These are phyloP conservation scores for Monopis laevigella DNA, from an alignment of 2,888 invertebrate species.

Conservation along the genomic window DNA sequence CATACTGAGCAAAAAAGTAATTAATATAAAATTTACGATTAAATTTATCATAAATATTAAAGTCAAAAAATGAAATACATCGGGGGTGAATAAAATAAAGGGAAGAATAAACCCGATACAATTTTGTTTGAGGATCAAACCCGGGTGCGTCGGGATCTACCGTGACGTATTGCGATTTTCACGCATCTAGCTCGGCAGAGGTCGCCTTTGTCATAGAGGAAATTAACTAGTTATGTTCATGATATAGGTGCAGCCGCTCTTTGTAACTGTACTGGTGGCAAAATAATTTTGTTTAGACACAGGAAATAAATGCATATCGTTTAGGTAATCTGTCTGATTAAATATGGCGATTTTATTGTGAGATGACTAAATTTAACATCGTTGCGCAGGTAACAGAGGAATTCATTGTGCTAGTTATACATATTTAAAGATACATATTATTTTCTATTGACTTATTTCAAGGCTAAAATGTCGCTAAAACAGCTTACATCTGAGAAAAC, in stretches of 20 bases:
- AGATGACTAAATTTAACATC: no score
- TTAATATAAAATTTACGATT: slow-evolving; percentile 1
- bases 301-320: no score
- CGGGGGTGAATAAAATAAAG: slow-evolving; percentile 7
- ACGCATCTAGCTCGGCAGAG: slow-evolving; percentile 62
- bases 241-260: slow-evolving; percentile 27
- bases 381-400: no score
- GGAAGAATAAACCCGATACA: background rate
- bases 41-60: background rate
- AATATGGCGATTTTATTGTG: no score
- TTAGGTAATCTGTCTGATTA: no score
- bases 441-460: no score
- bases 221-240: slow-evolving; percentile 61
- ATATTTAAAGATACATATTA: no score
- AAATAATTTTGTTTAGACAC: no score
- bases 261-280: slow-evolving; percentile 32
- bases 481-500: no score
- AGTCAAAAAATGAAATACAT: background rate
- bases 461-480: no score
- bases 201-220: slow-evolving; percentile 63
- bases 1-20: background rate
- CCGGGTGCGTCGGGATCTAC: slow-evolving; percentile 23
- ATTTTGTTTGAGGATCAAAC: slow-evolving; percentile 1
- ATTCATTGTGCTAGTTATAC: no score
- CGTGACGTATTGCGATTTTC: slow-evolving; percentile 65